Conservation (phyloP, 2,888 invertebrate genomes). For the Drosophila koepferae region DNA sequence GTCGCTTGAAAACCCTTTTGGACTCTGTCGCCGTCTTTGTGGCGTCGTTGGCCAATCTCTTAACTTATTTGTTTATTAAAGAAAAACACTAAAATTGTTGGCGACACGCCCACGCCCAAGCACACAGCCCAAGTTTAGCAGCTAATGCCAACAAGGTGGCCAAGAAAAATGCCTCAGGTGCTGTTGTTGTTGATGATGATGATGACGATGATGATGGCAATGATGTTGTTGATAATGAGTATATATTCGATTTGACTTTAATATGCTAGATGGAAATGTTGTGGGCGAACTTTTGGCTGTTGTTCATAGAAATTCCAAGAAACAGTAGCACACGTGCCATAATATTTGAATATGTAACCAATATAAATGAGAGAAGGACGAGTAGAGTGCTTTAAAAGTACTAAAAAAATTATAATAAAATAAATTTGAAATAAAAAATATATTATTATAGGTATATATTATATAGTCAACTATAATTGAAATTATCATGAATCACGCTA, state of each 20-base stretch:
- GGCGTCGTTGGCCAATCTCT: conserved; percentile 65
- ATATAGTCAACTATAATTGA: background rate
- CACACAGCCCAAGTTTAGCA: background rate
- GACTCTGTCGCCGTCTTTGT: conserved; percentile 51
- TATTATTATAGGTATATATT: background rate
- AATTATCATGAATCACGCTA: background rate
- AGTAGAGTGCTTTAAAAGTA: conserved; percentile 3
- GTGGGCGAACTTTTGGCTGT: conserved; percentile 1
- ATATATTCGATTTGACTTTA: conserved; percentile 16
- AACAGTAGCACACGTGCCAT: background rate
- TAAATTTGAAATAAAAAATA: background rate
- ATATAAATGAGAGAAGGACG: background rate
- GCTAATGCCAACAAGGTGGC: conserved; percentile 17
- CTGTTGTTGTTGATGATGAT: conserved; percentile 4
- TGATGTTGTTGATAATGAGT: conserved; percentile 2
- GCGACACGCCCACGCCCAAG: conserved; percentile 64
- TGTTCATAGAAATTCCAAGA: conserved; percentile 5
- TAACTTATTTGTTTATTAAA: conserved; percentile 74
- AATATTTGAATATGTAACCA: background rate
- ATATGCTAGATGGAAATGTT: conserved; percentile 28
- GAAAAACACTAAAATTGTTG: conserved; percentile 69
- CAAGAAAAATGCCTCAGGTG: conserved; percentile 24
- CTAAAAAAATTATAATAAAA: background rate
- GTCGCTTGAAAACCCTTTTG: conserved; percentile 53
- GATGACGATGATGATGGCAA: conserved; percentile 1